Conservation (phyloP, 2,888 invertebrate genomes). For the Chromoteleia sp. region DNA sequence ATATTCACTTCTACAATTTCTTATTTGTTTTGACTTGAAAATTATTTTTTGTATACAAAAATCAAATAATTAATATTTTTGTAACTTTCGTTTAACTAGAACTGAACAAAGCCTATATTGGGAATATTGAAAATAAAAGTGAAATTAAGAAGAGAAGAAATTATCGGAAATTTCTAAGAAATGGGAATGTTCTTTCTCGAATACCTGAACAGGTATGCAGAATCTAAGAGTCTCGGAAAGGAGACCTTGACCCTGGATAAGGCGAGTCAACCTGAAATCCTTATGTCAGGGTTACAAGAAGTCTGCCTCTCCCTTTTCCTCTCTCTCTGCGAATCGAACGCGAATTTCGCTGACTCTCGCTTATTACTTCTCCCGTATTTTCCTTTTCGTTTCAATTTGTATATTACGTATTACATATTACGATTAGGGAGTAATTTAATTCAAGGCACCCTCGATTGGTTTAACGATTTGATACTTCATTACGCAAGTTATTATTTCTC, state of each 20-base stretch:
- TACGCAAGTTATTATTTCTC: slow-evolving; percentile 18
- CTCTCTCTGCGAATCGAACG: slow-evolving; percentile 2
- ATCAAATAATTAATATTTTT: no score
- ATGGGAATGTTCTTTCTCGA: slow-evolving; percentile 51
- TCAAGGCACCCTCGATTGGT: slow-evolving; percentile 2
- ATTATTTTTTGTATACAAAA: no score
- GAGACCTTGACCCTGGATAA: slow-evolving; percentile 79
- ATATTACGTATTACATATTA: not conserved
- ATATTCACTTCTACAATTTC: no score
- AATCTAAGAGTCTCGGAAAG: slow-evolving; percentile 59
- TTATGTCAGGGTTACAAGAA: slow-evolving; percentile 65
- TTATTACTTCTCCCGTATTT: slow-evolving; percentile 17
- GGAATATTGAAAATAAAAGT: no score
- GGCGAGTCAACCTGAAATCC: slow-evolving; percentile 71
- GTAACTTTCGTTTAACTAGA: no score
- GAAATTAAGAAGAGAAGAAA: slow-evolving; percentile 10
- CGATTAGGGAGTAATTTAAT: not conserved
- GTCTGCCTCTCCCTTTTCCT: slow-evolving; percentile 52
- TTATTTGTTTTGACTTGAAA: no score
- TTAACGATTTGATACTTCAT: slow-evolving; percentile 24
- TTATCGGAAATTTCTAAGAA: slow-evolving; percentile 1
- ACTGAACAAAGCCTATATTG: no score
- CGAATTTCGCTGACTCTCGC: slow-evolving; percentile 42
- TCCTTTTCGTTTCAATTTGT: slow-evolving; percentile 16
- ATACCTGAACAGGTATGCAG: slow-evolving; percentile 67